A percentile compares a stretch with the other conserved stretches of the same genome.
These are phyloP conservation scores for Parus major DNA, from an alignment of 2,113 vertebrate species.

Conservation along the genomic window DNA sequence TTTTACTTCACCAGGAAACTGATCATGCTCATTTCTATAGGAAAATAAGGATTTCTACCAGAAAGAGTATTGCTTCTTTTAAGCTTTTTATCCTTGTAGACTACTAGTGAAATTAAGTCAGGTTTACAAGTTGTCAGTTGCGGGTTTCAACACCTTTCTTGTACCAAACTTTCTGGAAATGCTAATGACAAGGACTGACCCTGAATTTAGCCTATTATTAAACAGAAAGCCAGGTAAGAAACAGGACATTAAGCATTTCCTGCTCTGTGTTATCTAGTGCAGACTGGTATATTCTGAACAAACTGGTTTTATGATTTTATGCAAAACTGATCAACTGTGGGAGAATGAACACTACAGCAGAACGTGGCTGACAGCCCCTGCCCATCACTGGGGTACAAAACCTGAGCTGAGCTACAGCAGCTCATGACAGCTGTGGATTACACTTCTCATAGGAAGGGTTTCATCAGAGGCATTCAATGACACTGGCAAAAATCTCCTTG, in stretches of 20 bases:
- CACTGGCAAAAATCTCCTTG: neutral
- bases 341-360: neutral
- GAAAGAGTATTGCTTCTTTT: neutral
- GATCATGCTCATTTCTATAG: neutral
- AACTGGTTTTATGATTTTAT: neutral
- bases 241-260: fast-evolving
- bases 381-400: neutral
- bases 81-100: neutral
- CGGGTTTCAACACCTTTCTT: neutral
- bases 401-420: neutral
- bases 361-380: fast-evolving
- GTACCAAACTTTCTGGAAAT: neutral
- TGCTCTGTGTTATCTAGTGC: neutral
- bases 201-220: neutral
- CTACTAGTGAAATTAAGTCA: neutral
- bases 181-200: neutral
- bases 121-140: neutral
- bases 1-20: neutral
- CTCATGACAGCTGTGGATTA: fast-evolving
- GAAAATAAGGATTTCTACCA: neutral
- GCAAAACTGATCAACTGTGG: neutral
- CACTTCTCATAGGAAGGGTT: neutral
- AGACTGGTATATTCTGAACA: neutral
- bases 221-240: neutral
- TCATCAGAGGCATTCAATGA: neutral